Base-by-base conservation (phyloP, 1,140 invertebrate genomes). In the Pygmarrhopalites habei region DNA sequence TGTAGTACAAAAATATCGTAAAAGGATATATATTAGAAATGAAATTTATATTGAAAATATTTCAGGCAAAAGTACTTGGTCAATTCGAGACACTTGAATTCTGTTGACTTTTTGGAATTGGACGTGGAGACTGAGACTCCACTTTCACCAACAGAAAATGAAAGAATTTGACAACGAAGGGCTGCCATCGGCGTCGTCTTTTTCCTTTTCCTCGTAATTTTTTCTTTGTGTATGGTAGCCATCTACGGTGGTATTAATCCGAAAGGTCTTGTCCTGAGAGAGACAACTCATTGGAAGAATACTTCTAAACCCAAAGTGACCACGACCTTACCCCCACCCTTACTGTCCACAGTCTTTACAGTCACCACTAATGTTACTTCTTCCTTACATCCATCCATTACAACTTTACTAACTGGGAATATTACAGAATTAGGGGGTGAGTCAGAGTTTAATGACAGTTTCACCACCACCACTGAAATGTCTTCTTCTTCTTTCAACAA, bases 191-290 rank as follows among this genome's bases (percentile, higher is more conserved):
- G 80, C 69, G 79, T 78, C 21, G 75, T 82, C 17, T 78, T 82
- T 41, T 78, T 80, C 56, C 73, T 83, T n/a, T 83, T 82, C 65
- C 71, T 77, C 25, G 76, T 78, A 57, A 83, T 83, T 61, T 77
- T 83, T 62, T 71, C 79, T 23, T 72, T 79, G 63, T 81, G 77
- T 60, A 72, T 83, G 60, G 73, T 82, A 32, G 75, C 82, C 58
- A 82, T 82, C 66, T 78, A 82, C 62, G 80, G 79, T 47, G 78
- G 77, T 12, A 80, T 83, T 51, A 71, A 74, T 32, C 71, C 69
- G 3, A 71, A 72, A 39, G 73, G 73, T 14, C 46, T 74, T 21
- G 71, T 74, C 19, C 65, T 74, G 17, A 25, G 70, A 57, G 62
- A 71, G 58, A 71, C 65, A 21, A 61, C 62, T 19, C 41, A 44